phyloP scores from a whole-genome alignment of 2,113 vertebrate species.

The Xiphias gladius region DNA sequence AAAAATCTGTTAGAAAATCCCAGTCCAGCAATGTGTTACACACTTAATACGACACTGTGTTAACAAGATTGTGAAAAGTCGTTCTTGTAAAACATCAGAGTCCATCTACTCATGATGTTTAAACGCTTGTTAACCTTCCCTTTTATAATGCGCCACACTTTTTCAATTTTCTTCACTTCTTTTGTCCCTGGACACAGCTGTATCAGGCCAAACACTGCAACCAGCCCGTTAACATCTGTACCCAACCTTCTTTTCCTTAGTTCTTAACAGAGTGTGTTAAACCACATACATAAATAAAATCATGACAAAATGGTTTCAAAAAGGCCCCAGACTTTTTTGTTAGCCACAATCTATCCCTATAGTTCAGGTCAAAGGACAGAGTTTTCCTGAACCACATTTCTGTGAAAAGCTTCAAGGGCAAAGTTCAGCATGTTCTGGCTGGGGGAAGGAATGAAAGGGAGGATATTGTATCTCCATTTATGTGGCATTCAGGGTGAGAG shows the following conservation, averaged over 20 bases:
- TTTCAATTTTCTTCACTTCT: slow-evolving; percentile 28
- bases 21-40: slow-evolving; percentile 13
- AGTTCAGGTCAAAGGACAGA: slow-evolving; percentile 78
- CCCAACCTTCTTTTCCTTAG: neutral
- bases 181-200: slow-evolving; percentile 27
- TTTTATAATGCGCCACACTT: slow-evolving; percentile 40
- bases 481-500: slow-evolving; percentile 81
- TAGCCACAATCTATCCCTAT: slow-evolving; percentile 57
- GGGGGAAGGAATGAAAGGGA: slow-evolving; percentile 78
- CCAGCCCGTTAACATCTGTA: slow-evolving; percentile 35
- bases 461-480: slow-evolving; percentile 86
- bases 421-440: slow-evolving; percentile 73
- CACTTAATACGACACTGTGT: slow-evolving; percentile 26
- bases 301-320: slow-evolving; percentile 44
- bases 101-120: slow-evolving; percentile 45
- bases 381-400: slow-evolving; percentile 79
- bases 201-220: slow-evolving; percentile 2
- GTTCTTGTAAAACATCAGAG: slow-evolving; percentile 62
- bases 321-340: slow-evolving; percentile 33
- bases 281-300: slow-evolving; percentile 42
- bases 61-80: slow-evolving; percentile 64
- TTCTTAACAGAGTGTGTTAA: slow-evolving; percentile 12
- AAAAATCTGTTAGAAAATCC: neutral
- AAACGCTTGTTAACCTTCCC: slow-evolving; percentile 58
- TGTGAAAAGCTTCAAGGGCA: slow-evolving; percentile 81